phyloP scores from a whole-genome alignment of 2,113 vertebrate genomes.

The Eptesicus fuscus region DNA sequence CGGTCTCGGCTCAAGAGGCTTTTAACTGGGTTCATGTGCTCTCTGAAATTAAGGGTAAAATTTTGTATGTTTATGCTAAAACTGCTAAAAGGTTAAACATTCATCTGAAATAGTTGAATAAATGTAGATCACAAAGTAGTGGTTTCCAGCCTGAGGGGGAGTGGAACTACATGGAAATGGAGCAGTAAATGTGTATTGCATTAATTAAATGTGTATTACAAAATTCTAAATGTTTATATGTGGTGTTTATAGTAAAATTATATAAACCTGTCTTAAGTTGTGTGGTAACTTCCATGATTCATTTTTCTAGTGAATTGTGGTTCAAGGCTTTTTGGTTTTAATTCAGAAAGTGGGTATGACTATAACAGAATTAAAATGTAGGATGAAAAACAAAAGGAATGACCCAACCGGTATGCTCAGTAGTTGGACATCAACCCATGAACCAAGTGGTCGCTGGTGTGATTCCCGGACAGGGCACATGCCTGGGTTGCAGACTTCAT shows the following conservation, averaged over 20 bases:
- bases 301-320: not conserved
- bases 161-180: not conserved
- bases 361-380: not conserved
- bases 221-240: not conserved
- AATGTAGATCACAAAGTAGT: not conserved
- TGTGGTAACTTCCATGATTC: not conserved
- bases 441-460: not conserved
- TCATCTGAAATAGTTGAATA: slow-evolving; percentile 4
- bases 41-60: not conserved
- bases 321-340: not conserved
- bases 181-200: not conserved
- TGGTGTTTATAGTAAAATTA: not conserved
- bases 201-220: not conserved
- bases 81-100: not conserved
- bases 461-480: not conserved
- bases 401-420: not conserved
- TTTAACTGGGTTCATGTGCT: not conserved
- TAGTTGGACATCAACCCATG: not conserved
- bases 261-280: not conserved
- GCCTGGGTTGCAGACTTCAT: too few relatives aligned
- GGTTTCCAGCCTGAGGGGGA: not conserved
- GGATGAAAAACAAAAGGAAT: not conserved
- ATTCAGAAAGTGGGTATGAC: not conserved
- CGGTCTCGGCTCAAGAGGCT: too few relatives aligned
- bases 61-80: not conserved